Conservation (phyloP, 2,113 vertebrate genomes). For the Ploceus nigricollis region DNA sequence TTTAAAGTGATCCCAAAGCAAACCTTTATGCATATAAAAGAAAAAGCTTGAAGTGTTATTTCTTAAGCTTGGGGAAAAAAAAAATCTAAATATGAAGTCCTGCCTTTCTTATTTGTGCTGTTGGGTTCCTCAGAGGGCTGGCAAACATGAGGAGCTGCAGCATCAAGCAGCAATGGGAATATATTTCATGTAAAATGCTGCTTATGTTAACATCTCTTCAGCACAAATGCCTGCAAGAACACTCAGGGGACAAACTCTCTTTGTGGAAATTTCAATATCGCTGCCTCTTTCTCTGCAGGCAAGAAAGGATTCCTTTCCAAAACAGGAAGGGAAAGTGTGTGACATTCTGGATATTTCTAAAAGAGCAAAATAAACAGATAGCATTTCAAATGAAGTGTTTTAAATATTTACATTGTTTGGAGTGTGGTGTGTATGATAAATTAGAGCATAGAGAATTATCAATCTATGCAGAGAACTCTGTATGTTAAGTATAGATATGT, state of each 20-base stretch:
- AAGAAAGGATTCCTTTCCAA: slow-evolving; percentile 20
- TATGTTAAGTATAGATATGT: background rate
- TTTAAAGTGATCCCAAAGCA: background rate
- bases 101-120: background rate
- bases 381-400: background rate
- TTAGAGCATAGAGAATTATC: background rate
- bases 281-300: slow-evolving; percentile 28
- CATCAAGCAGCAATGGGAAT: background rate
- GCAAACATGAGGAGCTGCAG: background rate
- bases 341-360: slow-evolving; percentile 5
- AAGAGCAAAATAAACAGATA: slow-evolving; percentile 20
- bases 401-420: slow-evolving; percentile 14
- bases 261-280: background rate
- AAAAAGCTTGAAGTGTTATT: background rate
- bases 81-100: background rate
- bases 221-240: slow-evolving; percentile 49
- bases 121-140: background rate
- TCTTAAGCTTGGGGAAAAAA: background rate
- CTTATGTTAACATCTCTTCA: slow-evolving; percentile 51
- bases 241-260: slow-evolving; percentile 38
- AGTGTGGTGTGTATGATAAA: background rate
- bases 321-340: background rate
- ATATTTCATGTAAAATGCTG: slow-evolving; percentile 40
- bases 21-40: background rate
- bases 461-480: background rate